Evolutionary conservation across 2,888 invertebrate genomes (phyloP).

Genomic region (Metellina segmentata): DNA sequence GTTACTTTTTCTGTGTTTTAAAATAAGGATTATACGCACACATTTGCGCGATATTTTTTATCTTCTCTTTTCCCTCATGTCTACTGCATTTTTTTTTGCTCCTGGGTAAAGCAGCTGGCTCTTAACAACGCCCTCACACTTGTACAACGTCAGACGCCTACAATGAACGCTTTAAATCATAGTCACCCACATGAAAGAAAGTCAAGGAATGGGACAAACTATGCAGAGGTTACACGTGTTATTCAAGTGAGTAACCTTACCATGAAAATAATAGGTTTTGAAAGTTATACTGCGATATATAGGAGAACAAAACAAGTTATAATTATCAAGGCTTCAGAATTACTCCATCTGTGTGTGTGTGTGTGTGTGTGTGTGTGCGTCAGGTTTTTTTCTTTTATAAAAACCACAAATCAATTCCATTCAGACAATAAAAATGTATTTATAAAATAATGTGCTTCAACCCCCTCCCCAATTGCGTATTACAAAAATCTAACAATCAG

Average conservation of each 20-base stretch:
- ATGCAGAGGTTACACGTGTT: background rate
- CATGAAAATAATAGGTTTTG: background rate
- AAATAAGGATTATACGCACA: conserved; percentile 51
- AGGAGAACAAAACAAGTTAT: background rate
- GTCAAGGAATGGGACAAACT: background rate
- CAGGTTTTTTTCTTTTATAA: no score
- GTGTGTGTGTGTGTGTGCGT: no score
- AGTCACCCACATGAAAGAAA: conserved; percentile 1
- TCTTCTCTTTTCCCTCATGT: background rate
- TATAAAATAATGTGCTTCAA: no score
- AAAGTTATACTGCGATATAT: background rate
- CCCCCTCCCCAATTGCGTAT: no score
- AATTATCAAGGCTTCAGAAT: no score
- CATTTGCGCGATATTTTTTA: background rate
- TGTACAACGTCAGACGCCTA: conserved; percentile 46
- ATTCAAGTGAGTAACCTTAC: background rate
- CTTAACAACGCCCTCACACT: conserved; percentile 43
- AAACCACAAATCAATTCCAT: no score
- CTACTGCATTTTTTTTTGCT: conserved; percentile 11
- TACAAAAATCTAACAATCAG: no score
- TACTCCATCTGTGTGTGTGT: no score
- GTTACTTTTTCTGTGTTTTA: conserved; percentile 40
- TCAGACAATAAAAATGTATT: no score
- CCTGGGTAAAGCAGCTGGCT: conserved; percentile 42
- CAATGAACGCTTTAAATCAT: conserved; percentile 47